Percentiles rank a stretch among this genome's conserved stretches.
Conservation (phyloP, 2,113 vertebrate species). For the Ciconia maguari region DNA sequence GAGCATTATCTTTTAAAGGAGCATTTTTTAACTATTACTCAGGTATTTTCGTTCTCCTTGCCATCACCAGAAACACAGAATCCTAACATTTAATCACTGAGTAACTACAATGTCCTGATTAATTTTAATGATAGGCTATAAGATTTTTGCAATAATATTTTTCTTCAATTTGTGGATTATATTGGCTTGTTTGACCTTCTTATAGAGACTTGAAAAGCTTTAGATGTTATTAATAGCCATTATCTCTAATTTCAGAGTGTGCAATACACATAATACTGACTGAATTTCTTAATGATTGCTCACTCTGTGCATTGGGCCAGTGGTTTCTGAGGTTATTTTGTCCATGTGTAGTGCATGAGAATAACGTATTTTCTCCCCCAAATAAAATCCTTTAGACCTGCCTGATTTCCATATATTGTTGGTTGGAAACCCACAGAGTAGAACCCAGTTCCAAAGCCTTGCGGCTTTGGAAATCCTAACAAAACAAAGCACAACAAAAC, state of each 20-base stretch:
- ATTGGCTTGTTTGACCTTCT: constrained; percentile 2
- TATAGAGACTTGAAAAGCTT: background rate
- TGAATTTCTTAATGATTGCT: background rate
- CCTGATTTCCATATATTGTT: background rate
- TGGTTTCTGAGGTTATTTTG: background rate
- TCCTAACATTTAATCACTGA: background rate
- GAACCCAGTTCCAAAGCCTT: background rate
- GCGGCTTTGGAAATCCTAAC: background rate
- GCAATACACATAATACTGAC: background rate
- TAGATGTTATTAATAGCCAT: background rate
- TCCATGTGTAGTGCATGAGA: background rate
- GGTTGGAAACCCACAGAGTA: background rate
- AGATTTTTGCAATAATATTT: constrained; percentile 5
- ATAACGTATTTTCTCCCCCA: background rate
- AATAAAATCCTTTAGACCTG: background rate
- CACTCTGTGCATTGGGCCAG: background rate
- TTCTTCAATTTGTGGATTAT: background rate
- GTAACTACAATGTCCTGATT: background rate
- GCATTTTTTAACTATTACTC: background rate
- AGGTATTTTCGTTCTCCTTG: background rate
- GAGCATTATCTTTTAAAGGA: background rate
- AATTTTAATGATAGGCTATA: background rate
- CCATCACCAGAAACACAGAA: background rate
- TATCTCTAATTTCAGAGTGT: background rate
- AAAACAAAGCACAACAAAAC: too few species aligned